Percentiles rank a stretch among this genome's conserved stretches.
Evolutionary conservation across 2,797 vertebrate genomes (phyloP).

Genomic region (Lacerta viridis): DNA sequence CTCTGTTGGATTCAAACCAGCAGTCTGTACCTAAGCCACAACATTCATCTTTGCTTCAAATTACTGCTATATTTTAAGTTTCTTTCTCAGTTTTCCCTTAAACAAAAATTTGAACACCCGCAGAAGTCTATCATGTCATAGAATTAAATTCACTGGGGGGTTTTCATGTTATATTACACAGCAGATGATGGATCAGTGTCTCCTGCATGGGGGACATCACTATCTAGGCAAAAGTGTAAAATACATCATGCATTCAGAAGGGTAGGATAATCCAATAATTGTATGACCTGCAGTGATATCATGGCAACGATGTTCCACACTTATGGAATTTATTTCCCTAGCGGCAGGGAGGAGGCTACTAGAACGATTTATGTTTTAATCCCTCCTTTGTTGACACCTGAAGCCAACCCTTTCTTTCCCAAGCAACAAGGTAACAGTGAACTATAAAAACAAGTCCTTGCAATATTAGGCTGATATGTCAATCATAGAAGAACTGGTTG

Average conservation of each 20-base stretch:
- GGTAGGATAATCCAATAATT: slow-evolving; percentile 21
- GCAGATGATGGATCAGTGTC: neutral
- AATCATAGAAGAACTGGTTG: neutral
- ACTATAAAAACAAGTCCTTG: neutral
- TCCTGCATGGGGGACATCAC: neutral
- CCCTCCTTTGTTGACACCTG: neutral
- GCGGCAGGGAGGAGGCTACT: neutral
- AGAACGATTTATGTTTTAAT: neutral
- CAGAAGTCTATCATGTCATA: fast-evolving
- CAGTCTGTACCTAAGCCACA: neutral
- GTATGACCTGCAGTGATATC: neutral
- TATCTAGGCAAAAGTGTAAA: slow-evolving; percentile 24
- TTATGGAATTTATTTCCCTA: slow-evolving; percentile 14
- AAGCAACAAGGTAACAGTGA: slow-evolving; percentile 10
- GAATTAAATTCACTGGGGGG: neutral
- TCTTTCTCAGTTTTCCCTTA: neutral
- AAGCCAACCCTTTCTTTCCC: slow-evolving; percentile 3
- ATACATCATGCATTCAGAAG: slow-evolving; percentile 14
- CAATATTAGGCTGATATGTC: slow-evolving; percentile 25
- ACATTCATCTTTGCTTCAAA: neutral
- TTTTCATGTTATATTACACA: neutral
- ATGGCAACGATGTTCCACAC: neutral
- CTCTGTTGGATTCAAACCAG: neutral
- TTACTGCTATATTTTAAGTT: neutral
- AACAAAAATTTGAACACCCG: neutral